Evolutionary conservation across 2,888 invertebrate genomes (phyloP), one percentile per base, ranked within the genome.

Genomic region (Acanthosepion lycidas): DNA sequence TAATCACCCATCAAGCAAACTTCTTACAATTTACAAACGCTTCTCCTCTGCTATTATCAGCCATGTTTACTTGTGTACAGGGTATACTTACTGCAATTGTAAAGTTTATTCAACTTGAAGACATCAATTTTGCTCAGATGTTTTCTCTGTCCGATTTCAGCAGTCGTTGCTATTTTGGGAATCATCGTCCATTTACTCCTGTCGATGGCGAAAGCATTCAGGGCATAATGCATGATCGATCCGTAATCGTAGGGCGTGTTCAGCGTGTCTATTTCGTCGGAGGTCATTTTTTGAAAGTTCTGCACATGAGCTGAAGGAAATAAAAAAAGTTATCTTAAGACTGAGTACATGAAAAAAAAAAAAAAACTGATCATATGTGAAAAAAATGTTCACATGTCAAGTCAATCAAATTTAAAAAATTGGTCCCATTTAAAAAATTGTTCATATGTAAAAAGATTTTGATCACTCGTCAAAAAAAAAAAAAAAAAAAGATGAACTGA

Each of bases 191-290:
- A 97, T 91, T 95, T 95, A 18, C 51, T 92, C 6, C 95, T 94
- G 95, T 96, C 96, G n/a, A 95, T 96, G 59, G 98, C 97, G 96
- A 98, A 98, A 26, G 98, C 98, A 95, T 97, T 97, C 59, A 97
- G 97, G 95, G 97, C 97, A 96, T 98, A 98, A 97, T 98, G 98
- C 98, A 98, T 98, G 64, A 98, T 98, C 26, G 98, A 98, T 95
- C 98, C 98, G 96, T 98, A 98, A 97, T 98, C 98, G 96, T 98
- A 98, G 95, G 98, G 98, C 97, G 98, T 98, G 94, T 97, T 97
- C 53, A 97, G 97, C 6, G 97, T 97, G 94, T 97, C 97, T 93
- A 98, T 97, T 33, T 96, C 95, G 8, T 95, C 94, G 23, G 42
- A 94, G 8, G 97, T 97, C 94, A 98, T 97, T 95, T 98, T 98